Evolutionary conservation across 2,113 vertebrate genomes (phyloP).

Genomic region (Limanda limanda): DNA sequence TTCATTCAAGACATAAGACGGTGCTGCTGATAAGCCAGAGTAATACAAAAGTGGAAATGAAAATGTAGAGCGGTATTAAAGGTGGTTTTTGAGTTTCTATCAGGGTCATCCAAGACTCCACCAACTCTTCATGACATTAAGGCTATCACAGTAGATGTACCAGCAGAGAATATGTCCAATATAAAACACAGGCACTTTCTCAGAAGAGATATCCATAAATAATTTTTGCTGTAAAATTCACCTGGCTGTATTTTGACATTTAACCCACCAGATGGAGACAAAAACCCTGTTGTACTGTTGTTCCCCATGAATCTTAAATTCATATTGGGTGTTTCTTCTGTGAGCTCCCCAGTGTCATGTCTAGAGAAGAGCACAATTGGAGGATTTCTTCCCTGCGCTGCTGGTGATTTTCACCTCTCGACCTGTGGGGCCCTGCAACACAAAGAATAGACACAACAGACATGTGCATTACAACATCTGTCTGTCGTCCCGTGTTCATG

Average conservation of each 20-base stretch:
- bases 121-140: not conserved
- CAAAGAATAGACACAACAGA: not conserved
- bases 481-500: not conserved
- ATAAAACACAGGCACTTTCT: not conserved
- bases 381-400: conserved; percentile 78
- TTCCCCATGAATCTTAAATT: conserved; percentile 30
- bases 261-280: conserved; percentile 62
- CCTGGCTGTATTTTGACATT: conserved; percentile 12
- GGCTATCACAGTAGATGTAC: not conserved
- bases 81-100: not conserved
- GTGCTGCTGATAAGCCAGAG: not conserved
- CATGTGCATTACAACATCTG: not conserved
- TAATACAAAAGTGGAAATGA: not conserved
- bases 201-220: not conserved
- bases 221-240: conserved; percentile 3
- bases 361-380: conserved; percentile 83
- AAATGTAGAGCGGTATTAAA: not conserved
- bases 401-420: conserved; percentile 83
- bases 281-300: conserved; percentile 3
- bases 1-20: not conserved
- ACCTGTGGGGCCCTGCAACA: conserved; percentile 67
- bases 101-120: not conserved
- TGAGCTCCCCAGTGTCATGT: not conserved
- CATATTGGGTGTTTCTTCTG: not conserved
- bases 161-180: conserved; percentile 11